Base-by-base conservation (phyloP, 2,888 invertebrate genomes). In the Ferrisia virgata region DNA sequence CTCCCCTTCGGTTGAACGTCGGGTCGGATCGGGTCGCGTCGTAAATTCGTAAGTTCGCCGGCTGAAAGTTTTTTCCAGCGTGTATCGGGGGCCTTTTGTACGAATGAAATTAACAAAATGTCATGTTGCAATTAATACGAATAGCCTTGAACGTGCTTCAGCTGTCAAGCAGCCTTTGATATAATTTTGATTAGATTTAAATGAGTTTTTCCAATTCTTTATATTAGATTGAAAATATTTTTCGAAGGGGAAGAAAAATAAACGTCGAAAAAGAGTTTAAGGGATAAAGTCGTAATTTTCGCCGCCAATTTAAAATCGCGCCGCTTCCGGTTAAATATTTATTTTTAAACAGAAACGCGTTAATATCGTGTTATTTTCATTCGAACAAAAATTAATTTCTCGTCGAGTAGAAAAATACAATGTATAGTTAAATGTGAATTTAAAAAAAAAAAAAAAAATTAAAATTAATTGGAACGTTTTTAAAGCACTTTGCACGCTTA, bases 21-120 rank as follows among this genome's bases (percentile, higher is more conserved):
- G n/a, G n/a, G n/a, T n/a, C n/a, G n/a, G n/a, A n/a, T n/a, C n/a
- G n/a, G n/a, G n/a, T n/a, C n/a, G n/a, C n/a, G n/a, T n/a, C n/a
- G n/a, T n/a, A n/a, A n/a, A n/a, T 36, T 47, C 18, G 47, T 15
- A 47, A 47, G n/a, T 47, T 47, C 47, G n/a, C 0, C n/a, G n/a
- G 47, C 0, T 47, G 47, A 47, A 47, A n/a, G 5, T 47, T 11
- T 47, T 47, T 47, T 18, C 15, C 47, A 4, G 6, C n/a, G n/a
- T 47, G 1, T n/a, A 47, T 47, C n/a, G n/a, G 47, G 15, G 47
- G 15, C n/a, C 47, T 15, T 47, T 47, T 47, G 47, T 47, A 47
- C 64, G 64, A 69, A 31, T 33, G 69, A 36, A 76, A 76, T 76
- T 76, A 76, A 76, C 28, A 36, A 76, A 76, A 76, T 76, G 72